phyloP scores from a whole-genome alignment of 2,113 vertebrate genomes.

The Amphiprion percula region DNA sequence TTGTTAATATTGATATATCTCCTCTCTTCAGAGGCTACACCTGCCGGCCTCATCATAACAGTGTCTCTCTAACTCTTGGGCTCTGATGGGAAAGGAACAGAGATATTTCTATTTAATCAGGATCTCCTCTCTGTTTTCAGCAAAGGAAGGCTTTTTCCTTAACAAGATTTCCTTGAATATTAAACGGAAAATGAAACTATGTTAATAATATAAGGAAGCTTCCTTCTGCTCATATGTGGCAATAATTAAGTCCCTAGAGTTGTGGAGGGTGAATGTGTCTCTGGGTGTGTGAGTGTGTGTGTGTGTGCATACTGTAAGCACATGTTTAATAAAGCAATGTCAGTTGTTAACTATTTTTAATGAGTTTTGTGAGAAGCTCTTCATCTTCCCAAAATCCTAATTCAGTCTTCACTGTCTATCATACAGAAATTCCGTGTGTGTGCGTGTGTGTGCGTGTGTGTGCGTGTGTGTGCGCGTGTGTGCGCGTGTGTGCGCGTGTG shows the following conservation, averaged over 20 bases:
- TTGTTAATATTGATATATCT: constrained; percentile 60
- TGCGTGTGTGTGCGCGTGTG: background rate
- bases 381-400: constrained; percentile 67
- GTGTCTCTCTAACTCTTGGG: constrained; percentile 24
- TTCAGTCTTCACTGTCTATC: constrained; percentile 59
- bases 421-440: constrained; percentile 33
- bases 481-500: too few relatives aligned
- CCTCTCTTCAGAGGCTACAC: constrained; percentile 60
- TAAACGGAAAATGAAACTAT: constrained; percentile 68
- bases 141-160: constrained; percentile 21
- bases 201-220: constrained; percentile 75
- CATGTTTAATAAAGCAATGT: constrained; percentile 70
- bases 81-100: constrained; percentile 50
- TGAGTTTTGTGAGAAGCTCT: constrained; percentile 57
- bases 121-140: constrained; percentile 58
- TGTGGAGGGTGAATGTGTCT: constrained; percentile 22
- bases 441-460: background rate
- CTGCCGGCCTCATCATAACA: constrained; percentile 45
- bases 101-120: constrained; percentile 67
- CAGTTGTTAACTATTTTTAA: constrained; percentile 72
- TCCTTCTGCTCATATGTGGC: constrained; percentile 64
- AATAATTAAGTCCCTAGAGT: constrained; percentile 81
- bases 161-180: constrained; percentile 76
- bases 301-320: constrained; percentile 40
- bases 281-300: constrained; percentile 4